Conservation (phyloP, 2,797 vertebrate species). For the Falco novaeseelandiae region DNA sequence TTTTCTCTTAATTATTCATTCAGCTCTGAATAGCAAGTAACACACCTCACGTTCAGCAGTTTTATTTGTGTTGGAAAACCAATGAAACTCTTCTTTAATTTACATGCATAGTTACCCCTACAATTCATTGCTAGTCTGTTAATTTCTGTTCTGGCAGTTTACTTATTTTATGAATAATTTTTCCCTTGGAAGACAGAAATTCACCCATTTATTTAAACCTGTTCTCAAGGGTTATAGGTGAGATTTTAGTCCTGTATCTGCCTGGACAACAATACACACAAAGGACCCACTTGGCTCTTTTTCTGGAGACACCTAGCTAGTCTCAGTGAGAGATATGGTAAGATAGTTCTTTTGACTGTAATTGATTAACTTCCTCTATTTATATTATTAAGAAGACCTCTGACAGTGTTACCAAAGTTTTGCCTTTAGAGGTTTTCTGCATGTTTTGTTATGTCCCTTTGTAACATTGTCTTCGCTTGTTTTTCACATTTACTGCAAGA, state of each 20-base stretch:
- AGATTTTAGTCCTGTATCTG: not conserved
- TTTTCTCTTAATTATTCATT: conserved; percentile 47
- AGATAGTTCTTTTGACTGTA: not conserved
- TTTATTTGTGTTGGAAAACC: not conserved
- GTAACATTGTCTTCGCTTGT: not conserved
- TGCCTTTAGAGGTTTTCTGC: not conserved
- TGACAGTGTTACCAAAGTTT: not conserved
- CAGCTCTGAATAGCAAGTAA: conserved; percentile 19
- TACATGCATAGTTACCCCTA: not conserved
- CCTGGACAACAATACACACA: not conserved
- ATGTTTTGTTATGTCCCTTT: not conserved
- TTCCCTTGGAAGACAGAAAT: not conserved
- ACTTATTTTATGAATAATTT: not conserved
- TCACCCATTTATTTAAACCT: not conserved
- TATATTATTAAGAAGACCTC: not conserved
- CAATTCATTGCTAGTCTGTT: not conserved
- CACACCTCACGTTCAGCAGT: not conserved
- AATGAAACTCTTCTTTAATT: not conserved
- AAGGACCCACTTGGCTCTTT: not conserved
- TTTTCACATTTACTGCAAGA: not conserved
- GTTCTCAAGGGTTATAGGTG: not conserved
- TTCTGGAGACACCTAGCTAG: not conserved
- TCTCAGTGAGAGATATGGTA: not conserved
- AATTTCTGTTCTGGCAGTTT: not conserved
- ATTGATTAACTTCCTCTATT: not conserved